Base-by-base conservation (phyloP, 1,140 invertebrate species). In the Diplogasteroides magnus region DNA sequence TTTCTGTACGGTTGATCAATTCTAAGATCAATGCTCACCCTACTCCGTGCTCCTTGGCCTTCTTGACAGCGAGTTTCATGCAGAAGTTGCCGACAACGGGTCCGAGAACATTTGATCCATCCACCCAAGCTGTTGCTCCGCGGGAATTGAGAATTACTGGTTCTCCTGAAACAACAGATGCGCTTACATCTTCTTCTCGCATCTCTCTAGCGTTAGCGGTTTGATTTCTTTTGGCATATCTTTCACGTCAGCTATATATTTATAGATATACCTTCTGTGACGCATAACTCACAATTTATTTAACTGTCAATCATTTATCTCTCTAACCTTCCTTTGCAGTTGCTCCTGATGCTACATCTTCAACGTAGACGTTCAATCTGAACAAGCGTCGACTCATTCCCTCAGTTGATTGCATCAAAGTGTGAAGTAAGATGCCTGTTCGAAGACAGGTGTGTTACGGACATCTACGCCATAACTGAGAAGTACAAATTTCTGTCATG, bases 41-140 rank as follows among this genome's bases (percentile, higher is more conserved):
- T 19, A 48, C 37, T 48, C 37, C 37, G 89, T 88, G 63, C 3
- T 68, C 67, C 26, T 57, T 19, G 0, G 92, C 91, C 80, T 96
- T 95, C 75, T 89, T 84, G 0, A 96, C 91, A 0, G 93, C 93
- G 61, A 94, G 73, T 61, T 91, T 87, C 90, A 95, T 96, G 73
- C 90, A 91, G 78, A 89, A 94, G 78, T 92, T 90, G 19, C 93
- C 93, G 37, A 93, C 89, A 0, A 94, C 90, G 6, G 91, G 90
- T 1, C 94, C 80, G 1, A 82, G 69, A 26, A 73, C 69, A 68
- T 83, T 83, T 19, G 67, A 58, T 29, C 80, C 80, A 65, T 82
- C 80, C 2, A 82, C 78, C 80, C 82, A 82, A 23, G 80, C 80
- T 13, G 81, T 82, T 13, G 74, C 72, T 31, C 79, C 81, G 56